Evolutionary conservation across 2,888 invertebrate species (phyloP), one percentile per base, ranked within the genome.

Genomic region (Paralinhomoeus sp.): DNA sequence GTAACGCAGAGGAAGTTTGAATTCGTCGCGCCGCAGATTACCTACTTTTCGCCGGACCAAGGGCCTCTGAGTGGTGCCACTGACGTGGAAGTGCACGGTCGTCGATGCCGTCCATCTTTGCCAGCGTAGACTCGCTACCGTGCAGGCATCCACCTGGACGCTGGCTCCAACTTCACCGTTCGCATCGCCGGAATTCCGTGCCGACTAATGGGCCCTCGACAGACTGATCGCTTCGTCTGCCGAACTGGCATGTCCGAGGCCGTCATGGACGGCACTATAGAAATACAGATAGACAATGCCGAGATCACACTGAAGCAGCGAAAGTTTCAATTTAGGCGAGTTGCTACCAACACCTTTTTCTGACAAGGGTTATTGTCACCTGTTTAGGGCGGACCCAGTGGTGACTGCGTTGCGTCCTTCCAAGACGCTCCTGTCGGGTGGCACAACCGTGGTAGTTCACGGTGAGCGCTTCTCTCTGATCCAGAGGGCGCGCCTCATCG

Each of bases 1-100:
- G 31, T 31, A 15, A 31, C 31, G 9, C 9, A 31, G 31, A 7
- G 15, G 31, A 31, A 7, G 31, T 31, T 31, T 15, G 15, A 15
- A 7, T 31, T 31, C 31, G 31, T 31, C 15, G 80, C 84, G 68
- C 87, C 89, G 0, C 74, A 75, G 60, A 81, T 91, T 48, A 74
- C 74, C 46, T 76, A 76, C 48, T 80, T 91, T 55, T 73, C 75
- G 49, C 91, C 91, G 0, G 76, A 74, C 52, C 76, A 75, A 60
- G 93, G 93, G 0, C 93, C 93, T 0, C 73, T 77, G 53, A 84
- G 87, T 31, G 97, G 97, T 22, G 97, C 97, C 33, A 97, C 93
- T 3, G 75, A 76, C 57, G 69, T 97, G 41, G 77, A 76, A 51
- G 82, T 97, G 51, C 75, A 75, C 44, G 97, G 97, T 1, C n/a